Conservation (phyloP, 2,888 invertebrate species). For the Scaptomyza polygonia region DNA sequence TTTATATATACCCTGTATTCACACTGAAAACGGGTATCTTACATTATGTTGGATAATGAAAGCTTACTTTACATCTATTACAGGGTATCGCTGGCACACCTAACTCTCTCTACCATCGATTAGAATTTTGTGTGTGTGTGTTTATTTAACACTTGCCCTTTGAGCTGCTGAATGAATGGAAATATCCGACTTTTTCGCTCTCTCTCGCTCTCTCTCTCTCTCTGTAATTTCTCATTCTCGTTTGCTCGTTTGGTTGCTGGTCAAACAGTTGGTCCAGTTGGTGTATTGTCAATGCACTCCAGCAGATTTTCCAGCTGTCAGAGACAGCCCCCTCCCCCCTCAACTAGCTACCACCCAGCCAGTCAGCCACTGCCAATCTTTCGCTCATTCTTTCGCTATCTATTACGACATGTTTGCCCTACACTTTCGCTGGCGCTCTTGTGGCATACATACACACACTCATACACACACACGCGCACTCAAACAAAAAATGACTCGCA, state of each 20-base stretch:
- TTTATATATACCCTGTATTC: neutral
- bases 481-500: slow-evolving; percentile 16
- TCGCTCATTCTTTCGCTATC: slow-evolving; percentile 42
- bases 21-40: neutral
- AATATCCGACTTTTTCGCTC: slow-evolving; percentile 28
- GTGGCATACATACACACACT: slow-evolving; percentile 50
- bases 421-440: slow-evolving; percentile 62
- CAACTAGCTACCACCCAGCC: neutral
- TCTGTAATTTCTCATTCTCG: no score
- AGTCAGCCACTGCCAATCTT: slow-evolving; percentile 7
- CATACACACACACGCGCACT: slow-evolving; percentile 1
- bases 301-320: slow-evolving; percentile 68
- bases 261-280: slow-evolving; percentile 58
- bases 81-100: neutral
- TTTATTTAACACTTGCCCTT: slow-evolving; percentile 64
- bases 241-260: slow-evolving; percentile 37
- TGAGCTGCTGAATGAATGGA: slow-evolving; percentile 51
- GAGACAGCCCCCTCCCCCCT: slow-evolving; percentile 31
- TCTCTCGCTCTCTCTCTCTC: neutral
- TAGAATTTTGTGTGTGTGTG: slow-evolving; percentile 25
- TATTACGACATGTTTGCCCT: slow-evolving; percentile 71
- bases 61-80: no score
- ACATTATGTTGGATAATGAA: no score
- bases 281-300: slow-evolving; percentile 76
- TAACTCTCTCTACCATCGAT: neutral